Base-by-base conservation (phyloP, 2,113 vertebrate genomes). In the Symphodus melops region DNA sequence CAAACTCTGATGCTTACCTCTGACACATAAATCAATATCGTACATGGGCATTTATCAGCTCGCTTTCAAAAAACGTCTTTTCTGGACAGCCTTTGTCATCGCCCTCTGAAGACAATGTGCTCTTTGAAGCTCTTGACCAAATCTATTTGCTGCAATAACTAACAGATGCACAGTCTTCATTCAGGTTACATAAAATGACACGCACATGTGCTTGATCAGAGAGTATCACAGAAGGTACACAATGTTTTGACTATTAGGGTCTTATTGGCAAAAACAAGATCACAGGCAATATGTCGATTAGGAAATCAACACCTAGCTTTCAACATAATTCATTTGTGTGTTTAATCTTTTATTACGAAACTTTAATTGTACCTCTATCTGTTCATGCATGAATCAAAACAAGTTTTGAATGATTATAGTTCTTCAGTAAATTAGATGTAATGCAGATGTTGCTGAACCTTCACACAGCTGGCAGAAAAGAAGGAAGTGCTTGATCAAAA, bases 11-110 rank as follows among this genome's bases (percentile, higher is more conserved):
- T 5, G 3, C 69, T 63, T 9, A 49, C 69, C 28, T 85, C 75
- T 72, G 84, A 86, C 77, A 72, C 55, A 5, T 48, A 63, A 83
- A 90, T 91, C 89, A 79, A 92, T 89, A 85, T 41, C 41, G 48
- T 89, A 88, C 72, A 67, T 55, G 63, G 65, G 42, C 62, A 77
- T 90, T 90, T 83, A 76, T 79, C 48, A 16, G 39, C 75, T 81
- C 75, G 36, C 78, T 71, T 86, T 81, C 36, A 81, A 53, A 87
- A 89, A 90, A 79, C n/a, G 83, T 56, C 20, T 68, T 59, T 25
- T 41, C 54, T 67, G 67, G 77, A 51, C 72, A 56, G 42, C 59
- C 33, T 49, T 73, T 79, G 74, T 46, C 53, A n/a, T 57, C 68
- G 79, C 55, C 19, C 39, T 77, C 60, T 68, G 60, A 72, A 68